Percentiles rank a stretch among this genome's conserved stretches.
Evolutionary conservation across 2,113 vertebrate genomes (phyloP).

Genomic region (Platycercus adscitus): DNA sequence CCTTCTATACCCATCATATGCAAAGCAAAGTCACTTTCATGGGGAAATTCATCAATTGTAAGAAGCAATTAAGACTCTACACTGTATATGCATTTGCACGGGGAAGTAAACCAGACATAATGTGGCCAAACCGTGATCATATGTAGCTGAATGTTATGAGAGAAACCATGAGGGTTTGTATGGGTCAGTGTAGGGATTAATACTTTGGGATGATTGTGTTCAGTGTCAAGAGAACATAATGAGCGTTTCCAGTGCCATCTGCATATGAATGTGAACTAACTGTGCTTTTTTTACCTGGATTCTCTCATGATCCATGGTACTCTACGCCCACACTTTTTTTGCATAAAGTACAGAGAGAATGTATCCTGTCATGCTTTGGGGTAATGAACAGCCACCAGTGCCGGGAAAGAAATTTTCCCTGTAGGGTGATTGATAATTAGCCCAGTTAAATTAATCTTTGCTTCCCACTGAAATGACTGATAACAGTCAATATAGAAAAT

Average conservation of each 20-base stretch:
- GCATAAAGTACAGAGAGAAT: neutral
- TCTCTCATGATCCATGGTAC: neutral
- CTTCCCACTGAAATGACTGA: neutral
- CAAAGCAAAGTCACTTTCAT: neutral
- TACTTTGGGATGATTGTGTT: neutral
- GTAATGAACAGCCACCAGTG: neutral
- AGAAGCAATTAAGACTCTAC: neutral
- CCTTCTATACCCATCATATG: neutral
- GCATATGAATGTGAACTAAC: neutral
- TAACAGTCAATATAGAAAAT: neutral
- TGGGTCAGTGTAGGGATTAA: neutral
- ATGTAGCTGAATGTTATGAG: rapidly evolving
- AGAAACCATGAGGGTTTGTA: neutral
- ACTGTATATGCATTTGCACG: rapidly evolving
- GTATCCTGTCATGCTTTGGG: neutral
- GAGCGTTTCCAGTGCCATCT: neutral
- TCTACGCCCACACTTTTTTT: neutral
- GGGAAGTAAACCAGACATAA: rapidly evolving
- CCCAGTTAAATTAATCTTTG: neutral
- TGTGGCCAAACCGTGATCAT: neutral
- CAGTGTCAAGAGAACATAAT: neutral
- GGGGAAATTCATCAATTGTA: neutral
- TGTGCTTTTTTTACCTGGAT: neutral
- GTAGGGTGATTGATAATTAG: neutral
- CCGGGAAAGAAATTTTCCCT: neutral